These are phyloP conservation scores for Agonum fuliginosum DNA, from an alignment of 2,888 invertebrate genomes.

Conservation along the genomic window DNA sequence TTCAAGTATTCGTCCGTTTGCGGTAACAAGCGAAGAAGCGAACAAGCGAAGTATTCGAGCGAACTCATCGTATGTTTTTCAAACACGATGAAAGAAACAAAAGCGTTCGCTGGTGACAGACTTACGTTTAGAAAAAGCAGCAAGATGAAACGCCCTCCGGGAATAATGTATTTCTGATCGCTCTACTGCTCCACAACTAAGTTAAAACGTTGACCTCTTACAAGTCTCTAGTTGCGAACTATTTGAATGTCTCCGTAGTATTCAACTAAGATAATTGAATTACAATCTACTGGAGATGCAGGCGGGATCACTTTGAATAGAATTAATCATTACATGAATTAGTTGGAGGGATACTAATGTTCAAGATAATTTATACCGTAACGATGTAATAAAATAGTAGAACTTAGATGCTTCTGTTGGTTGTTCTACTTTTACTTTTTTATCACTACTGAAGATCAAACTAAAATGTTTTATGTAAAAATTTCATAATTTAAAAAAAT, in stretches of 20 bases:
- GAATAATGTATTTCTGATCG: constrained; percentile 47
- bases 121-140: constrained; percentile 32
- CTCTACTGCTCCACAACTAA: constrained; percentile 25
- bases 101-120: constrained; percentile 20
- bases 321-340: no score
- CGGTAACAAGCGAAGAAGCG: constrained; percentile 31
- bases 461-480: no score
- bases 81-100: constrained; percentile 29
- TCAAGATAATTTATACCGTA: no score
- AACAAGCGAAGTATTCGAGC: background rate
- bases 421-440: no score
- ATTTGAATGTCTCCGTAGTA: constrained; percentile 6
- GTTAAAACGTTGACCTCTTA: constrained; percentile 6
- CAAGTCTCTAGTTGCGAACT: constrained; percentile 10
- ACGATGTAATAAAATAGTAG: no score
- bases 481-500: no score
- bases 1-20: constrained; percentile 29
- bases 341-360: no score
- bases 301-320: constrained; percentile 4
- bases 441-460: no score
- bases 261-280: constrained; percentile 28
- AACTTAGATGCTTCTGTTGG: no score
- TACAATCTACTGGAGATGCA: constrained; percentile 10
- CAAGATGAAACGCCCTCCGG: constrained; percentile 26
- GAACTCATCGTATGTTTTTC: constrained; percentile 29